Base-by-base conservation (phyloP, 2,797 vertebrate genomes). In the Lacerta viridis region DNA sequence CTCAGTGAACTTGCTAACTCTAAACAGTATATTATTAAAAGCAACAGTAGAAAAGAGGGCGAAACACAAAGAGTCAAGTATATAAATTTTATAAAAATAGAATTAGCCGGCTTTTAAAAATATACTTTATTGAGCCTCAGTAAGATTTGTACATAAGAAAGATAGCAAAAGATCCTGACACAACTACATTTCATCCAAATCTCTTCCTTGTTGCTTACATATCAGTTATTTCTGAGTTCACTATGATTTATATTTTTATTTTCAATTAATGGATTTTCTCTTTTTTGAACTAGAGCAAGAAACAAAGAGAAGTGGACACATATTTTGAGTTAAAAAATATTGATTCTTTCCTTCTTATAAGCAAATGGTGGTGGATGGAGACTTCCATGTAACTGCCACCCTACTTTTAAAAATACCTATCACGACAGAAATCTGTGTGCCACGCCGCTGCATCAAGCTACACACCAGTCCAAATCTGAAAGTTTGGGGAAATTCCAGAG, bases 21-120 rank as follows among this genome's bases (percentile, higher is more conserved):
- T 82, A 94, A 91, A 85, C n/a, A 50, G 88, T 81, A 8, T 87
- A 79, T 87, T 64, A 89, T 87, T 80, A 91, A 84, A 92, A 92
- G 90, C 25, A 25, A 91, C 84, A 93, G 85, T 89, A 89, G 88
- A 80, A 88, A 86, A 93, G n/a, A 46, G 55, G 88, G 72, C 90
- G 59, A 92, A 92, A 91, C 33, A 61, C 36, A 33, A 84, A 59
- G 27, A 13, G 25, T 76, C 29, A 41, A 46, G 20, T 43, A 29
- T 29, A 76, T 71, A 20, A 33, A 46, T n/a, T 64, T 64, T 74
- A 41, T 50, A 29, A 59, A 84, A 83, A 71, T 8, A 50, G 5
- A n/a, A 55, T 50, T 66, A n/a, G 20, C 50, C 74, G 29, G 4
- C 18, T 36, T 87, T 46, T 90, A 76, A 74, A 13, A 79, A 88